Evolutionary conservation across 2,113 vertebrate species (phyloP).

Genomic region (Gila orcuttii): DNA sequence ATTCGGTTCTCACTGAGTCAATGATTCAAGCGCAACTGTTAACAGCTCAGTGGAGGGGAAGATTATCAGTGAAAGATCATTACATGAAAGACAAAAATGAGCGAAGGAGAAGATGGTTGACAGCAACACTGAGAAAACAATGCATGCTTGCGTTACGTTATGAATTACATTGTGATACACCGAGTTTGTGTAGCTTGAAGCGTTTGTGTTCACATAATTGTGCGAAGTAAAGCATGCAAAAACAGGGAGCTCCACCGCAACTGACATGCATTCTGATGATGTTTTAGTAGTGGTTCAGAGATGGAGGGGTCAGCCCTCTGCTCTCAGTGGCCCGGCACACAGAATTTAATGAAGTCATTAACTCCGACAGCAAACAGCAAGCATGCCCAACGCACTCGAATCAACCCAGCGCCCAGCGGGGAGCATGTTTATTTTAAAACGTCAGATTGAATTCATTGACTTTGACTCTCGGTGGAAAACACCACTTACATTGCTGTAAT

Average conservation of each 20-base stretch:
- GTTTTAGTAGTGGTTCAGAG: conserved; percentile 20
- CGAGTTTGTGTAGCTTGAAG: not conserved
- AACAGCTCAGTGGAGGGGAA: not conserved
- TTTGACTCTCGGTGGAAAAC: conserved; percentile 11
- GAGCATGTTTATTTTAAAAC: conserved; percentile 52
- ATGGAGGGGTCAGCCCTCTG: conserved; percentile 28
- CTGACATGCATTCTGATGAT: conserved; percentile 47
- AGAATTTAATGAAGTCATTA: conserved; percentile 57
- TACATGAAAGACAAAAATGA: not conserved
- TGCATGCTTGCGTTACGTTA: not conserved
- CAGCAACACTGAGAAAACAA: not conserved
- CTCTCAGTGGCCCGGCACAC: not conserved
- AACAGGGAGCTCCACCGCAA: not conserved
- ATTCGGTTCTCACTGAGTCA: not conserved
- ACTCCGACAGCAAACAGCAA: conserved; percentile 39
- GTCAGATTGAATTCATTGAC: conserved; percentile 42
- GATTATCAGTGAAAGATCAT: not conserved
- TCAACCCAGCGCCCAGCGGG: conserved; percentile 31
- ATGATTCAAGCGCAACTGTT: not conserved
- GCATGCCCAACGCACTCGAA: conserved; percentile 8
- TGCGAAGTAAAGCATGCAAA: not conserved
- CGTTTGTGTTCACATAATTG: not conserved
- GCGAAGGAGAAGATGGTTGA: not conserved
- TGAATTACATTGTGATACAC: not conserved
- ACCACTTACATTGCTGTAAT: not conserved